These are phyloP conservation scores for Bubalus kerabau DNA, from an alignment of 2,113 vertebrate genomes.

Conservation along the genomic window DNA sequence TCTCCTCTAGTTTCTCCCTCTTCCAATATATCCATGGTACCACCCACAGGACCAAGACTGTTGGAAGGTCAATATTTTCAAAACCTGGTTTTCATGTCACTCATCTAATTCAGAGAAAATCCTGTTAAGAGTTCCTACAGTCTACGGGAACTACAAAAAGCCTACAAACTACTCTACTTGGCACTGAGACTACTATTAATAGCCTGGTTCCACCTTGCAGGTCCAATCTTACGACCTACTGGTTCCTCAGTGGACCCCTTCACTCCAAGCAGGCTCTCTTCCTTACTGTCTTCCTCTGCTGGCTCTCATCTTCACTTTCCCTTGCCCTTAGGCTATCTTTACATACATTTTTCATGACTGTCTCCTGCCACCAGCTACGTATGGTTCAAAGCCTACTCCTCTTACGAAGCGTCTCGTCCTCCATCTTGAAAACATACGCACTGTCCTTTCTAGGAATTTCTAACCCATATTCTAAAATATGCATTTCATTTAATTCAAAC, in stretches of 20 bases:
- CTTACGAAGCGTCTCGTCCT: not conserved
- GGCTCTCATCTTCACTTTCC: not conserved
- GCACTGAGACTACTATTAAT: not conserved
- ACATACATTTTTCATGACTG: not conserved
- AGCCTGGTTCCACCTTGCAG: not conserved
- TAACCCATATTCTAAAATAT: not conserved
- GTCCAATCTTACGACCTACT: not conserved
- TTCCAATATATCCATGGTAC: not conserved
- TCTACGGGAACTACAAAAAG: not conserved
- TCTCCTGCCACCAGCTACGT: not conserved
- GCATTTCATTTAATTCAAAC: not conserved
- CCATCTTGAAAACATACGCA: not conserved
- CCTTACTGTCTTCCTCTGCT: not conserved
- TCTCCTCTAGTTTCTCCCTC: not conserved
- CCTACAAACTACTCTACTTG: not conserved
- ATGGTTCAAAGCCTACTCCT: not conserved
- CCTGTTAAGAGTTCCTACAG: not conserved
- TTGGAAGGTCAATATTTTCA: not conserved
- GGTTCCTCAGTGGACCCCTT: not conserved
- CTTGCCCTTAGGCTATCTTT: not conserved
- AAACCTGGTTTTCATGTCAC: not conserved
- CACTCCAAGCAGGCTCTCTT: not conserved
- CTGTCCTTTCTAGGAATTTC: not conserved
- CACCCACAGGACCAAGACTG: not conserved
- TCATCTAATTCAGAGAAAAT: not conserved